phyloP scores from a whole-genome alignment of 2,888 invertebrate species.

The Euzetes globulus region DNA sequence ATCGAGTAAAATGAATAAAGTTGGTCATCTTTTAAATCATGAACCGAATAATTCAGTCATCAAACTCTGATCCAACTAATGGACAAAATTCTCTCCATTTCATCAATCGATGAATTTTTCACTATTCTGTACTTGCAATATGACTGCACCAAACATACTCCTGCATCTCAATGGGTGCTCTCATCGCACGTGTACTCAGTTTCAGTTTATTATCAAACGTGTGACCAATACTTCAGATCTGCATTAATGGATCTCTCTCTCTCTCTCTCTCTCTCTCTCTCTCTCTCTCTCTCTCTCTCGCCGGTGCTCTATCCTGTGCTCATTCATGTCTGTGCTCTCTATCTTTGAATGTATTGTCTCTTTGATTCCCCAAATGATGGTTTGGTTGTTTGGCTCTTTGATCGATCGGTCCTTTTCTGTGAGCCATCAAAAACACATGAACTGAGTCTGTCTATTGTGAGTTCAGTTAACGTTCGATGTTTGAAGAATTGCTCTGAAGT shows the following conservation, averaged over 20 bases:
- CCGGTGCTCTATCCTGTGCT: too few species aligned
- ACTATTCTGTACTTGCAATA: neutral
- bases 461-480: neutral
- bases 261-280: slow-evolving; percentile 29
- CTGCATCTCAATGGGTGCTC: slow-evolving; percentile 27
- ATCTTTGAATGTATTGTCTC: slow-evolving; percentile 8
- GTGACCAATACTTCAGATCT: slow-evolving; percentile 28
- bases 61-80: too few species aligned
- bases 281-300: neutral
- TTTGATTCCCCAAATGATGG: slow-evolving; percentile 23
- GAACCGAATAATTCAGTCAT: too few species aligned
- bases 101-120: too few species aligned
- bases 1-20: too few species aligned
- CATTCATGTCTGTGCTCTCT: neutral
- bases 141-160: neutral
- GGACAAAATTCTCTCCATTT: too few species aligned
- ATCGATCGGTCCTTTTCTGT: slow-evolving; percentile 20
- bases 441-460: slow-evolving; percentile 27
- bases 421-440: slow-evolving; percentile 27
- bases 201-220: slow-evolving; percentile 19
- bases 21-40: too few species aligned
- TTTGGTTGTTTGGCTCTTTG: slow-evolving; percentile 17
- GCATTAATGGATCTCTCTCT: slow-evolving; percentile 13
- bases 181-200: slow-evolving; percentile 22
- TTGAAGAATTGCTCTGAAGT: slow-evolving; percentile 19